phyloP scores from a whole-genome alignment of 1,140 invertebrate species.

The Cyclina sinensis region DNA sequence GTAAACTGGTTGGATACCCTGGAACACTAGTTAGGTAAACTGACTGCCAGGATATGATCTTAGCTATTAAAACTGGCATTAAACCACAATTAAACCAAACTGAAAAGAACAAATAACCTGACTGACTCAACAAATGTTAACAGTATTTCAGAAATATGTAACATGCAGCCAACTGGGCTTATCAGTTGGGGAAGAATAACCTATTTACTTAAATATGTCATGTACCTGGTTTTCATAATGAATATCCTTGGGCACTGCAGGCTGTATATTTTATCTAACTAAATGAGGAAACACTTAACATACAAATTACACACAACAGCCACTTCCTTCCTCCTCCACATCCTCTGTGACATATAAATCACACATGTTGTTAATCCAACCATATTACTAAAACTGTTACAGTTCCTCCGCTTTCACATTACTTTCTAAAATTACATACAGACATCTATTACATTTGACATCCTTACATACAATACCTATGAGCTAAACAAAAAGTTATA shows the following conservation, averaged over 20 bases:
- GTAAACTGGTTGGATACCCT: too few species aligned
- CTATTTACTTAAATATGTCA: not conserved
- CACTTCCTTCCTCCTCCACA: not conserved
- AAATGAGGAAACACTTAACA: not conserved
- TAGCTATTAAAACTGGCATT: too few species aligned
- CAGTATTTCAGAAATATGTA: not conserved
- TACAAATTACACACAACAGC: not conserved
- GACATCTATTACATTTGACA: too few species aligned
- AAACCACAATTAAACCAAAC: too few species aligned
- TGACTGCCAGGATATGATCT: too few species aligned
- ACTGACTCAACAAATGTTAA: too few species aligned
- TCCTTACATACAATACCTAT: not conserved
- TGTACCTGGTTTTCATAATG: slow-evolving; percentile 9
- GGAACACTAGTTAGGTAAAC: too few species aligned
- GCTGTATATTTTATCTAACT: not conserved
- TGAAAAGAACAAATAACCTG: too few species aligned
- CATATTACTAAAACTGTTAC: not conserved
- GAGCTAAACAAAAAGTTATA: not conserved
- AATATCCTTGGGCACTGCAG: not conserved
- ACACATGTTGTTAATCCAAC: not conserved
- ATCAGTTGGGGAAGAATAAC: slow-evolving; percentile 2
- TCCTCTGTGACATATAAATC: not conserved
- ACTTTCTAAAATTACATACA: too few species aligned
- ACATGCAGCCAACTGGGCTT: not conserved
- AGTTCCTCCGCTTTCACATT: too few species aligned